phyloP scores from a whole-genome alignment of 1,140 invertebrate species.

The Nilaparvata lugens region DNA sequence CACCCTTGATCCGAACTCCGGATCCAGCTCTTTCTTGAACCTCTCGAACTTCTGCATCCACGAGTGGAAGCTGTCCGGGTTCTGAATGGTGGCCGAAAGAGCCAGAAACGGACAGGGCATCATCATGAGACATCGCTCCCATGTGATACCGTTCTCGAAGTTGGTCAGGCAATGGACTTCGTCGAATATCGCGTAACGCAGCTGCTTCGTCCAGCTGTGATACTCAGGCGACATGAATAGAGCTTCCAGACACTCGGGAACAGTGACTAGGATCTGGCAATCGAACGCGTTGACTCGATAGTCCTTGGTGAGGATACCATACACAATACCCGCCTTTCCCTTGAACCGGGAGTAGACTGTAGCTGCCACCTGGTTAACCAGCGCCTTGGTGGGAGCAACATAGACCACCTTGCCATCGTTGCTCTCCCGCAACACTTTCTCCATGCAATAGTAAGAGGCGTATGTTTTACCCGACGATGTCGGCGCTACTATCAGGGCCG shows the following conservation, averaged over 20 bases:
- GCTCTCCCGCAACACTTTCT: conserved; percentile 21
- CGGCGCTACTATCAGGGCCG: conserved; percentile 24
- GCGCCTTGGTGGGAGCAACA: conserved; percentile 25
- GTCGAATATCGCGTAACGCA: conserved; percentile 26
- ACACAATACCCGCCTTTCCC: conserved; percentile 15
- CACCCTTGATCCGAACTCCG: conserved; percentile 7
- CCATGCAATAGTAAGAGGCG: conserved; percentile 27
- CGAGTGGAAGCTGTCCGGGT: conserved; percentile 16
- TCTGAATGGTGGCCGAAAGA: conserved; percentile 23
- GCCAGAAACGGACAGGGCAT: conserved; percentile 24
- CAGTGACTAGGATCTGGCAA: conserved; percentile 23
- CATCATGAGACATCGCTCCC: conserved; percentile 21
- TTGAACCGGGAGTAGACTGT: conserved; percentile 24
- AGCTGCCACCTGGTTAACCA: conserved; percentile 26
- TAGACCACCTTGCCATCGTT: conserved; percentile 25
- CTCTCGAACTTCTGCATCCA: conserved; percentile 22
- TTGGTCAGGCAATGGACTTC: conserved; percentile 25
- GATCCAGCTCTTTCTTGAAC: conserved; percentile 19
- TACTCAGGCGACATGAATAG: conserved; percentile 21
- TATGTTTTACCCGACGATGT: conserved; percentile 28
- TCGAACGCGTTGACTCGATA: conserved; percentile 19
- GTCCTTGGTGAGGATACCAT: conserved; percentile 24
- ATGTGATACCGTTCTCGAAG: conserved; percentile 15
- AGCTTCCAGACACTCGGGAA: conserved; percentile 24
- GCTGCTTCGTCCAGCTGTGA: conserved; percentile 17